phyloP scores from a whole-genome alignment of 2,797 vertebrate genomes.

The Poeciliopsis turneri region DNA sequence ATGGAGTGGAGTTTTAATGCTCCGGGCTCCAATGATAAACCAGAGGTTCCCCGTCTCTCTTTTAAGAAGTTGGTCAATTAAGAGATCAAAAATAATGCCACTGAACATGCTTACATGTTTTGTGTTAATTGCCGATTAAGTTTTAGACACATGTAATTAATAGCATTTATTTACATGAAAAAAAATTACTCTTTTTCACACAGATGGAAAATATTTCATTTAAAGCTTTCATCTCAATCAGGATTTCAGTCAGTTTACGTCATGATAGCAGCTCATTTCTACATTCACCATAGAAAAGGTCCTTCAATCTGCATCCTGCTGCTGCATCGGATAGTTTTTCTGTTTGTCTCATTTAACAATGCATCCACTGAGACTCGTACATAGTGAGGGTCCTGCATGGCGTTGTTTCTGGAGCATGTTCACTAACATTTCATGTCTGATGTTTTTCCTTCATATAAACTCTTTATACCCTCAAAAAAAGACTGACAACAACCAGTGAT shows the following conservation, averaged over 20 bases:
- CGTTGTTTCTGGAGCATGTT: neutral
- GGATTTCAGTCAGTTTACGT: constrained; percentile 67
- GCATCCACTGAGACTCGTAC: constrained; percentile 9
- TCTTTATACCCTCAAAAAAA: neutral
- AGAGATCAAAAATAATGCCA: constrained; percentile 17
- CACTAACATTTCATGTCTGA: neutral
- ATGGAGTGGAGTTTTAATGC: neutral
- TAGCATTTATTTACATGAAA: constrained; percentile 36
- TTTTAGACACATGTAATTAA: constrained; percentile 59
- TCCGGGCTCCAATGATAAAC: constrained; percentile 6
- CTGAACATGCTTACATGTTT: constrained; percentile 29
- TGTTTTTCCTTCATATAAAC: constrained; percentile 1
- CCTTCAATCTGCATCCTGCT: constrained; percentile 18
- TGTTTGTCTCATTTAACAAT: constrained; percentile 38
- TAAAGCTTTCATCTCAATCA: constrained; percentile 49
- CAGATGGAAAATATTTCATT: constrained; percentile 64
- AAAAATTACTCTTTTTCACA: constrained; percentile 36
- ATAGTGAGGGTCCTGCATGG: neutral
- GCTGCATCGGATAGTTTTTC: constrained; percentile 33
- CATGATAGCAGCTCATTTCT: constrained; percentile 53
- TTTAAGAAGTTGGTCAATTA: constrained; percentile 31
- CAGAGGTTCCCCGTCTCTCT: neutral
- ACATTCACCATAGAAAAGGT: constrained; percentile 60
- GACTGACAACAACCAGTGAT: neutral
- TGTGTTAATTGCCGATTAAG: constrained; percentile 29